These are phyloP conservation scores for Drosophila arizonae DNA, from an alignment of 1,140 invertebrate genomes.

Conservation along the genomic window DNA sequence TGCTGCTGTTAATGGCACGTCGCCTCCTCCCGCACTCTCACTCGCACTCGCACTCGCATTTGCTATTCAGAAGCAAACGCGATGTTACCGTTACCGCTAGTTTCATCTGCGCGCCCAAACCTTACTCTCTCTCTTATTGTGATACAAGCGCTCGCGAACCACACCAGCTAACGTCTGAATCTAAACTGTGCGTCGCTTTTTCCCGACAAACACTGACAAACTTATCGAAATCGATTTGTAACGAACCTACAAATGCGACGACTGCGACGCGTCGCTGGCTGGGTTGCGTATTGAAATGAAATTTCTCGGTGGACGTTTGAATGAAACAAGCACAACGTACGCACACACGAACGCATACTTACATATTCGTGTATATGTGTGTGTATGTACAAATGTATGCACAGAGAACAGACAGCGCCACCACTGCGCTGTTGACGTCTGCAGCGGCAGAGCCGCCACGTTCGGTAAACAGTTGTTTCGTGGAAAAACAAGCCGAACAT, in stretches of 20 bases:
- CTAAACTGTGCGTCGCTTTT: constrained; percentile 61
- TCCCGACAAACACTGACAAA: constrained; percentile 78
- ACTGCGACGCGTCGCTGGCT: constrained; percentile 48
- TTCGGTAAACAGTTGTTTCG: constrained; percentile 78
- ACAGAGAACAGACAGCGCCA: constrained; percentile 40
- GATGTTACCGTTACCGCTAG: constrained; percentile 48
- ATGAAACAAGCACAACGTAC: constrained; percentile 71
- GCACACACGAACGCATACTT: constrained; percentile 12
- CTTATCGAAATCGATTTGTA: constrained; percentile 80
- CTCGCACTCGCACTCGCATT: constrained; percentile 3
- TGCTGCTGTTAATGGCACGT: constrained; percentile 39
- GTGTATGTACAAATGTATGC: background rate
- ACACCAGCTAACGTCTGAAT: constrained; percentile 62
- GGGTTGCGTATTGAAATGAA: constrained; percentile 69
- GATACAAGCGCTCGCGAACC: constrained; percentile 60
- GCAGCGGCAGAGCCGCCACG: constrained; percentile 48
- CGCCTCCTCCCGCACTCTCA: constrained; percentile 10
- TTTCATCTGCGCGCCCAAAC: constrained; percentile 57
- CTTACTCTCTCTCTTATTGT: constrained; percentile 13
- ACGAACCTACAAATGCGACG: constrained; percentile 57
- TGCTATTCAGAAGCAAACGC: constrained; percentile 10
- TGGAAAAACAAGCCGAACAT: constrained; percentile 81
- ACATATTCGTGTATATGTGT: background rate
- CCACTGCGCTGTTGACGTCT: constrained; percentile 38
- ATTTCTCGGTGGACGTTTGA: constrained; percentile 68